Evolutionary conservation across 2,888 invertebrate genomes (phyloP).

Genomic region (Arrhopalites spinosus): DNA sequence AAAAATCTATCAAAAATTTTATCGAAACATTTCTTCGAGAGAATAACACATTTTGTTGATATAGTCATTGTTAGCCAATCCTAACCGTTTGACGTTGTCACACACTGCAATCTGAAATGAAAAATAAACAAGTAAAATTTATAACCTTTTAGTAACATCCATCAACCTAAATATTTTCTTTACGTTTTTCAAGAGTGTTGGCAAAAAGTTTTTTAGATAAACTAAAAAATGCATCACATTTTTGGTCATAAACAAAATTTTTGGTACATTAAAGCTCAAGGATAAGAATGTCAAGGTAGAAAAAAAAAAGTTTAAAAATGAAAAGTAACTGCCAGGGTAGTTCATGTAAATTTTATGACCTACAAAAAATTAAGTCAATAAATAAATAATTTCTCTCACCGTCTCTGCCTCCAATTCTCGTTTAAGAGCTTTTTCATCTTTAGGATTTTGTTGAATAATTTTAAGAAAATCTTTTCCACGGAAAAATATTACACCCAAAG

Average conservation of each 20-base stretch:
- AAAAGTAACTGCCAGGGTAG: background rate
- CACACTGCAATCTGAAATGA: conserved; percentile 45
- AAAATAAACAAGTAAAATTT: conserved; percentile 7
- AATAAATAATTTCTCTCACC: conserved; percentile 37
- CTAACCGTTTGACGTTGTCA: conserved; percentile 48
- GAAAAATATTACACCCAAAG: conserved; percentile 39
- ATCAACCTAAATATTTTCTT: background rate
- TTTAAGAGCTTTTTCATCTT: conserved; percentile 41
- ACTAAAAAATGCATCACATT: too few relatives aligned
- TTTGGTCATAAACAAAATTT: too few relatives aligned
- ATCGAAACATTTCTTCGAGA: conserved; percentile 48
- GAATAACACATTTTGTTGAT: conserved; percentile 36
- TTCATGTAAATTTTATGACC: background rate
- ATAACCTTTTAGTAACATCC: background rate
- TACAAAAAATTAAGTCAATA: conserved; percentile 16
- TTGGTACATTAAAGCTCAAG: too few relatives aligned
- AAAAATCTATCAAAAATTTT: background rate
- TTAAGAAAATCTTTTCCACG: conserved; percentile 38
- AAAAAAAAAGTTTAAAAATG: background rate
- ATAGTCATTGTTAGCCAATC: conserved; percentile 42
- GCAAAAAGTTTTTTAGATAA: too few relatives aligned
- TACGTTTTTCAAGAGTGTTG: too few relatives aligned
- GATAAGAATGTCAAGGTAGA: too few relatives aligned
- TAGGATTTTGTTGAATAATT: conserved; percentile 34
- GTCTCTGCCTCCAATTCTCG: conserved; percentile 46